These are phyloP conservation scores for Brachystomella parvula DNA, from an alignment of 1,140 invertebrate genomes.

Conservation along the genomic window DNA sequence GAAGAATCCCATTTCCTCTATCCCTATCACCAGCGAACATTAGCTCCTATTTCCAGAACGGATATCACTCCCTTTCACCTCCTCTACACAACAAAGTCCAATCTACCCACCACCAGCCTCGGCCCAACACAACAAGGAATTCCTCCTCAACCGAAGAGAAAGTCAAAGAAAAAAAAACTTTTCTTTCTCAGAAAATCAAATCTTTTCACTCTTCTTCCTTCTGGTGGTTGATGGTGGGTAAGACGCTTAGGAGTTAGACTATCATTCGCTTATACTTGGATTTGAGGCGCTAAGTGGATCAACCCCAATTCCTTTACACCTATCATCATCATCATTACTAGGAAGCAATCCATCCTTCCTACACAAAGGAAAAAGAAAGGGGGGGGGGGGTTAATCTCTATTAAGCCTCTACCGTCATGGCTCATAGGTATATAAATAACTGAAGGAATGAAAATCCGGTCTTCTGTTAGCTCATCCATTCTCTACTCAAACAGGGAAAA, in stretches of 20 bases:
- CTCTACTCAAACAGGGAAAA: conserved; percentile 2
- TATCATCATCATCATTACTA: background rate
- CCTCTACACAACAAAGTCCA: conserved; percentile 12
- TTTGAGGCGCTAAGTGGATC: conserved; percentile 7
- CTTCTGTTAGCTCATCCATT: background rate
- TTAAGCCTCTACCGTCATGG: background rate
- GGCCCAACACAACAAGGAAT: conserved; percentile 2
- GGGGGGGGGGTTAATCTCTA: too few species aligned
- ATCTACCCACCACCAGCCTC: background rate
- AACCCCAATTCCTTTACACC: background rate
- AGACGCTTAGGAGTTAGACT: too few species aligned
- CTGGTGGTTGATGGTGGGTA: too few species aligned
- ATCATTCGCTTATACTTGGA: background rate
- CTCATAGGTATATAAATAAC: background rate
- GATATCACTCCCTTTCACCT: conserved; percentile 37
- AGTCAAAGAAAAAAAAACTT: conserved; percentile 6
- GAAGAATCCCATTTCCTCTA: conserved; percentile 38
- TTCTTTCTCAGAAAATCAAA: background rate
- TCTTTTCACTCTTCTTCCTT: background rate
- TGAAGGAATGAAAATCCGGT: background rate
- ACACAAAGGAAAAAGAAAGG: too few species aligned
- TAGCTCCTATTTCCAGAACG: conserved; percentile 36
- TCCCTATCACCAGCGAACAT: conserved; percentile 33
- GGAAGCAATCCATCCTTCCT: too few species aligned
- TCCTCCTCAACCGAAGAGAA: background rate